These are phyloP conservation scores for Aleadryas rufinucha DNA, from an alignment of 2,113 vertebrate species.

Conservation along the genomic window DNA sequence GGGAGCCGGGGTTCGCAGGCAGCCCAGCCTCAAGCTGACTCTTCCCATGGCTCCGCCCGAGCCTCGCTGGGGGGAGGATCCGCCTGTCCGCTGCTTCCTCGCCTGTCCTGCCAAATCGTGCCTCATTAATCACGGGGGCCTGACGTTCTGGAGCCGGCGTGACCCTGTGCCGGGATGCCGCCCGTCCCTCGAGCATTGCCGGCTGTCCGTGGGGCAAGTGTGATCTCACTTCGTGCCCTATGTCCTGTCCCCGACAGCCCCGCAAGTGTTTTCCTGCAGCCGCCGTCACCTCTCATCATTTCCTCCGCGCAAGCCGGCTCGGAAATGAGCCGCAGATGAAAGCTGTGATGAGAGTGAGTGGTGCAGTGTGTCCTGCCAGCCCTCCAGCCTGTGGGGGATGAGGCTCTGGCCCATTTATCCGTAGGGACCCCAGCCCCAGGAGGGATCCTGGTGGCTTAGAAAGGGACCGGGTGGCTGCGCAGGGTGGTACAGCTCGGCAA, in stretches of 20 bases:
- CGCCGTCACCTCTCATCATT: neutral
- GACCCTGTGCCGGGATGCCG: neutral
- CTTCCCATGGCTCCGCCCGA: neutral
- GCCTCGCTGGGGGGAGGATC: neutral
- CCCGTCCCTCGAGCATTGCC: neutral
- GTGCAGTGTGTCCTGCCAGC: neutral
- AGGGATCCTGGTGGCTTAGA: neutral
- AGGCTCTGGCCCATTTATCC: neutral
- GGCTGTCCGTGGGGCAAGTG: neutral
- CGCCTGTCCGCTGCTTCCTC: neutral
- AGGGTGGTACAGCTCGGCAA: accelerated
- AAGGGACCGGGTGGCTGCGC: accelerated
- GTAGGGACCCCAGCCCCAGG: neutral
- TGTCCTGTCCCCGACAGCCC: neutral
- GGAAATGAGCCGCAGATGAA: neutral
- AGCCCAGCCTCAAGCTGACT: neutral
- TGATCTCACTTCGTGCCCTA: neutral
- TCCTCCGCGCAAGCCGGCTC: neutral
- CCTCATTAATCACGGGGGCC: neutral
- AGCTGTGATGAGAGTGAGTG: neutral
- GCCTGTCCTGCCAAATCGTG: neutral
- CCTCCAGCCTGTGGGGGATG: accelerated
- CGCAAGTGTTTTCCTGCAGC: neutral
- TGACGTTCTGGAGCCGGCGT: neutral
- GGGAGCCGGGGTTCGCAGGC: accelerated